A percentile compares a stretch with the other conserved stretches of the same genome.
Evolutionary conservation across 2,888 invertebrate species (phyloP).

Genomic region (Rhagium mordax): DNA sequence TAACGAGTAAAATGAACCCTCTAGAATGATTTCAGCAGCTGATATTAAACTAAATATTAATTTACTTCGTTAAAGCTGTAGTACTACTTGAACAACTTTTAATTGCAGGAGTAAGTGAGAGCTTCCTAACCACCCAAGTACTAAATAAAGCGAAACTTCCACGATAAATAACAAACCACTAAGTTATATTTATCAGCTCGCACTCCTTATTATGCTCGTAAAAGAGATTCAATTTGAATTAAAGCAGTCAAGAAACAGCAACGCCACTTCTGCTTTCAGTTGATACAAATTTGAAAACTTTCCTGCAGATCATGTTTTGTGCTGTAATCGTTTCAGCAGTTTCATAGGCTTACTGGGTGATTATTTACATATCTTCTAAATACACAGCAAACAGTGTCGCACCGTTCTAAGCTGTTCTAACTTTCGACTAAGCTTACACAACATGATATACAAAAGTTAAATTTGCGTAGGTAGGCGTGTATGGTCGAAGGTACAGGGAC

Average conservation of each 20-base stretch:
- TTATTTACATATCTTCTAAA: not conserved
- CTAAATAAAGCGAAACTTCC: not conserved
- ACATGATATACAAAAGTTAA: too few relatives aligned
- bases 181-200: not conserved
- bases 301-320: not conserved
- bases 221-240: not conserved
- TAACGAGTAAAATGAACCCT: not conserved
- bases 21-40: not conserved
- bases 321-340: not conserved
- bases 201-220: not conserved
- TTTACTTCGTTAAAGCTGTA: not conserved
- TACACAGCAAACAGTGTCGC: not conserved
- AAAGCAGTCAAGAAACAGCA: not conserved
- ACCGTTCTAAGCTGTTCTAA: not conserved
- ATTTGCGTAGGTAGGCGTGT: too few relatives aligned
- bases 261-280: not conserved
- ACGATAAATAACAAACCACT: constrained; percentile 1
- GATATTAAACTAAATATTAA: not conserved
- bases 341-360: not conserved
- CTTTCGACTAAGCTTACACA: too few relatives aligned
- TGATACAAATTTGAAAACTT: not conserved
- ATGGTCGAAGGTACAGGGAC: too few relatives aligned
- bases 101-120: not conserved
- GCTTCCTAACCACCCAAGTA: not conserved
- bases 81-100: not conserved